These are phyloP conservation scores for Xylophagus ater DNA, from an alignment of 2,888 invertebrate genomes.

Conservation along the genomic window DNA sequence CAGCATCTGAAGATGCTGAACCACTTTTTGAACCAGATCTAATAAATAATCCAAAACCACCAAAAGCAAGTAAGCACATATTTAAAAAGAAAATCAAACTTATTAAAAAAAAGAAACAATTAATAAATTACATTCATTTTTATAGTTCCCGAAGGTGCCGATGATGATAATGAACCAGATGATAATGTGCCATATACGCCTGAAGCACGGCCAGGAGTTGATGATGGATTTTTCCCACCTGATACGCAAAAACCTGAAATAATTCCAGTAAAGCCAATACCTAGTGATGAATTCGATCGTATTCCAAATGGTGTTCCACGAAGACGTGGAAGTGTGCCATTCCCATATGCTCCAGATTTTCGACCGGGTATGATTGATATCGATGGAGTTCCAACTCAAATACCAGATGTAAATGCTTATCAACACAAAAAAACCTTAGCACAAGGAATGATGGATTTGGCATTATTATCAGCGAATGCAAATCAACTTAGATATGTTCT, in stretches of 20 bases:
- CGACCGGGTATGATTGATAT: constrained; percentile 21
- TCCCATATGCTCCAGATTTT: constrained; percentile 30
- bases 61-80: constrained; percentile 6
- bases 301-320: constrained; percentile 6
- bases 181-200: constrained; percentile 34
- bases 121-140: too few species aligned
- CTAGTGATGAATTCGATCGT: constrained; percentile 9
- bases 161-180: too few species aligned
- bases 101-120: constrained; percentile 26
- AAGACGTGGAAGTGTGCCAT: constrained; percentile 20
- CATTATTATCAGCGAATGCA: constrained; percentile 77
- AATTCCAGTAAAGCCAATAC: constrained; percentile 8
- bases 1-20: constrained; percentile 20
- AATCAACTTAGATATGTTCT: constrained; percentile 79
- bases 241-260: constrained; percentile 19
- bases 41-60: constrained; percentile 20
- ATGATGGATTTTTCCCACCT: constrained; percentile 49
- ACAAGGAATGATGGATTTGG: constrained; percentile 88
- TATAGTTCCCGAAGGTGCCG: constrained; percentile 41
- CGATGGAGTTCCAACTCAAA: constrained; percentile 25
- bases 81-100: neutral
- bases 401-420: constrained; percentile 72
- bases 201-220: constrained; percentile 46
- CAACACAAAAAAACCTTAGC: constrained; percentile 84
- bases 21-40: constrained; percentile 42